A percentile compares a stretch with the other conserved stretches of the same genome.
phyloP scores from a whole-genome alignment of 2,888 invertebrate species.

The Cotesia congregata region DNA sequence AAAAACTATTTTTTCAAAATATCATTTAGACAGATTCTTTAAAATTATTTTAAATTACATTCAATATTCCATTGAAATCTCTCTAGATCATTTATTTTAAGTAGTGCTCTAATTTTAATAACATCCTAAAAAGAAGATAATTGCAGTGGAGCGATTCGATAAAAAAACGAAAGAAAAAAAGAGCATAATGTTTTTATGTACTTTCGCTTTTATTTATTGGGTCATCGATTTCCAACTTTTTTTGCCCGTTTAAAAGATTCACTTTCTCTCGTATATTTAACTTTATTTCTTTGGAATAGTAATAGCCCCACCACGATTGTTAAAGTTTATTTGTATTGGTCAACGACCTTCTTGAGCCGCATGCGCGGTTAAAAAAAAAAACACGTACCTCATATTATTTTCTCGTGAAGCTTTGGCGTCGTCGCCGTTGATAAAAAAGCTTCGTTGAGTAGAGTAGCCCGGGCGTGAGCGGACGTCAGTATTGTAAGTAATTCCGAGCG shows the following conservation, averaged over 20 bases:
- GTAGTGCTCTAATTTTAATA: no score
- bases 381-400: constrained; percentile 45
- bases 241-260: neutral
- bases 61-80: no score
- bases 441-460: constrained; percentile 46
- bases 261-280: constrained; percentile 36
- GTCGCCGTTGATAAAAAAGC: constrained; percentile 64
- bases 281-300: neutral
- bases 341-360: constrained; percentile 52
- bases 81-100: no score
- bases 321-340: constrained; percentile 27
- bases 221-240: constrained; percentile 16
- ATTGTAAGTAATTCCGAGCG: constrained; percentile 38
- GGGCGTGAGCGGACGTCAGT: constrained; percentile 37
- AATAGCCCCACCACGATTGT: constrained; percentile 13
- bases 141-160: neutral
- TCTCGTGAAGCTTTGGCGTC: constrained; percentile 38
- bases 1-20: no score
- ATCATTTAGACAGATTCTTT: no score
- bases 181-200: neutral
- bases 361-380: constrained; percentile 62
- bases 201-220: constrained; percentile 1
- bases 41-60: no score
- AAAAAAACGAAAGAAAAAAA: neutral
- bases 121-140: neutral